Conservation (phyloP, 2,797 vertebrate species). For the Percopsis omiscomaycus region DNA sequence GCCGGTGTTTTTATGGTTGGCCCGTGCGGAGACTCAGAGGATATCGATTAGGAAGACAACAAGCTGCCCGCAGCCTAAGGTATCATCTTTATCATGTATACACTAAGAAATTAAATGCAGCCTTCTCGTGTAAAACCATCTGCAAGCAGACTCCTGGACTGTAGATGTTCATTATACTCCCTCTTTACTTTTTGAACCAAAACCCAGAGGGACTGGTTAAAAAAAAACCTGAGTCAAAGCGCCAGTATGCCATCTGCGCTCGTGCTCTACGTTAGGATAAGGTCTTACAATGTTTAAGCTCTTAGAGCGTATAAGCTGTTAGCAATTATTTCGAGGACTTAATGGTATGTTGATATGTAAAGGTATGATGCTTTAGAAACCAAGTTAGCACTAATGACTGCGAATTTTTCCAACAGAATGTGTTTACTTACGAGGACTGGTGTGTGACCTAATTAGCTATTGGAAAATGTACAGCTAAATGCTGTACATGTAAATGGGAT, state of each 20-base stretch:
- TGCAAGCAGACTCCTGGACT: slow-evolving; percentile 17
- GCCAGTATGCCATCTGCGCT: slow-evolving; percentile 9
- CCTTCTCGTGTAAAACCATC: slow-evolving; percentile 15
- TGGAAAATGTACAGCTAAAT: no score
- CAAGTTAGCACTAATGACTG: no score
- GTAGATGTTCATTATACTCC: not conserved
- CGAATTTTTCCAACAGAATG: no score
- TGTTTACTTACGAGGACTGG: no score
- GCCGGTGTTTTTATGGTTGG: slow-evolving; percentile 25
- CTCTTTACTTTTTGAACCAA: slow-evolving; percentile 2
- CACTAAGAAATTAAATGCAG: slow-evolving; percentile 12
- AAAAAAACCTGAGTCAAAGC: slow-evolving; percentile 17
- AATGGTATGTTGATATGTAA: no score
- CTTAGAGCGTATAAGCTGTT: no score
- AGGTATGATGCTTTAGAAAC: no score
- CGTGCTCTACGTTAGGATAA: no score
- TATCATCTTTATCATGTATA: slow-evolving; percentile 20
- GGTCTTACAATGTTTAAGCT: no score
- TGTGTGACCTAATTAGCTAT: no score
- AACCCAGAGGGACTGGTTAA: slow-evolving; percentile 12
- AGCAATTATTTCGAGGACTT: no score
- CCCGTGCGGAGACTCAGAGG: slow-evolving; percentile 1
- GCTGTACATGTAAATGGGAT: no score
- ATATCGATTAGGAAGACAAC: slow-evolving; percentile 31
- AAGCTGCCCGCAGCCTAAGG: slow-evolving; percentile 20